Conservation (phyloP, 2,888 invertebrate species). For the Acrobasis repandana region DNA sequence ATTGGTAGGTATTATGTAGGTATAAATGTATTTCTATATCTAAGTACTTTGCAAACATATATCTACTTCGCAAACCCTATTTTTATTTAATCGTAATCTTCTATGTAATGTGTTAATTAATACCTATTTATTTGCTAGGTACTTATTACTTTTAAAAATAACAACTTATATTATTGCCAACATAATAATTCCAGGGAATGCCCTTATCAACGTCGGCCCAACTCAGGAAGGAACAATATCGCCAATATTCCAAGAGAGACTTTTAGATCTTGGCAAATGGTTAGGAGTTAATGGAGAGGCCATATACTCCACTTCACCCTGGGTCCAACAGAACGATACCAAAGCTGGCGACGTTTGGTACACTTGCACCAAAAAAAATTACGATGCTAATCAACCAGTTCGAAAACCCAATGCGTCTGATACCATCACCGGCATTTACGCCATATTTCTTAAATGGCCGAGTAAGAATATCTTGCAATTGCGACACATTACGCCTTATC, state of each 20-base stretch:
- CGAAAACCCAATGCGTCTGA: conserved; percentile 41
- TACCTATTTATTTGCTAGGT: too few species aligned
- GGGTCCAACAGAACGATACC: conserved; percentile 92
- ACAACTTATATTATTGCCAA: too few species aligned
- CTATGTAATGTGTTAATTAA: too few species aligned
- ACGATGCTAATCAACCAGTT: conserved; percentile 48
- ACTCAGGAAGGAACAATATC: conserved; percentile 93
- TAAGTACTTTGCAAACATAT: too few species aligned
- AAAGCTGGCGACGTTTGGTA: conserved; percentile 88
- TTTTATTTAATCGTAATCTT: too few species aligned
- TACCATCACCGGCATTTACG: conserved; percentile 81
- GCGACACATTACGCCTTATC: conserved; percentile 44
- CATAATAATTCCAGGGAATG: conserved; percentile 82
- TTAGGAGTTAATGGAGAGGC: conserved; percentile 92
- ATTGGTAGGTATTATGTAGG: too few species aligned
- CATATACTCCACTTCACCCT: conserved; percentile 90
- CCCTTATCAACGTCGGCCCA: conserved; percentile 93
- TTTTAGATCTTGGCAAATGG: conserved; percentile 91
- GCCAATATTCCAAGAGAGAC: conserved; percentile 93
- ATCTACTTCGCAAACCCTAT: too few species aligned
- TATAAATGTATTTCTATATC: too few species aligned
- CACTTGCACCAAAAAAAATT: conserved; percentile 63
- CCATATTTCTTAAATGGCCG: conserved; percentile 88
- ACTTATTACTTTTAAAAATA: too few species aligned
- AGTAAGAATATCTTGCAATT: conserved; percentile 69